Base-by-base conservation (phyloP, 2,888 invertebrate species). In the Rhimphoctona megacephalus region DNA sequence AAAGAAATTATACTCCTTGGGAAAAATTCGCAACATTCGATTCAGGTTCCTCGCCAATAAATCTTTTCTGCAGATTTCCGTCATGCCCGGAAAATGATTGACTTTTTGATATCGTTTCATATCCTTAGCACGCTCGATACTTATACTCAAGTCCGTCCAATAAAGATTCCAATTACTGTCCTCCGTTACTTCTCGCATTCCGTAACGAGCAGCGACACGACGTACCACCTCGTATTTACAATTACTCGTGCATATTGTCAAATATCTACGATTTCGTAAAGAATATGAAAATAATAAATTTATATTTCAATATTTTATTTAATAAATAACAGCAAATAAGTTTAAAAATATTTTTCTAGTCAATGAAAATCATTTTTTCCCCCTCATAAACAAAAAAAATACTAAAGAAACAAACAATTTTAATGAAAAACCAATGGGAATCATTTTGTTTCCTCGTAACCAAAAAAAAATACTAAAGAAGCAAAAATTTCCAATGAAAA, bases 1-100 rank as follows among this genome's bases (percentile, higher is more conserved):
- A 93, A 98, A 98, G 93, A 98, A 98, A 92, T 97, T 97, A 94
- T 98, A 99, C 88, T 98, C 98, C 90, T 97, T 97, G 0, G 98
- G 98, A 94, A 98, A 98, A 81, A 97, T 95, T 94, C 97, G 97
- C 86, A 97, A 95, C 98, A 98, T 98, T 89, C 98, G 96, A 94
- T 98, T 98, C 86, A 99, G 95, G 94, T 99, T 98, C 83, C 98
- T 95, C 2, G 98, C 98, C 39, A 99, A 95, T 78, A 98, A 95
- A 95, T 98, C 98, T 94, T 99, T 99, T 87, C 98, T 96, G 94
- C 98, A 98, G 88, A 98, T 97, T 94, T 98, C 98, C 90, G 96
- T 95, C 98, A 98, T 98, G 80, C 98, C 98, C 1, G 98, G 98
- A 93, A 98, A 99, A 94, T 99, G 98, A 94, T 99, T 99, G 86